Evolutionary conservation across 2,113 vertebrate species (phyloP).

Genomic region (Nothobranchius furzeri): DNA sequence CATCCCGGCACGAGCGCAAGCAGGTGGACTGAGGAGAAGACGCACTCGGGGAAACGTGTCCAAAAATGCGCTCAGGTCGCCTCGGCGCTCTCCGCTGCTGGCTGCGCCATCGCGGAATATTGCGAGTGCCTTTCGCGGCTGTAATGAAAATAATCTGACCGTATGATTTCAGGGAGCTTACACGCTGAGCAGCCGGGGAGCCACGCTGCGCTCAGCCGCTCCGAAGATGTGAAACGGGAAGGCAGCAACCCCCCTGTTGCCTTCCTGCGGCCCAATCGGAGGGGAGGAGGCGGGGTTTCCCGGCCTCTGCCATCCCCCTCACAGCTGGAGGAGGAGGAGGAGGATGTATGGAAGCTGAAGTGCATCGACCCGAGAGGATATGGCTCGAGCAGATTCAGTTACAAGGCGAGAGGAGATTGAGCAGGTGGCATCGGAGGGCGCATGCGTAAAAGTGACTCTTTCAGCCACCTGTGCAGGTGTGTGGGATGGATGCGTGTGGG

Average conservation of each 20-base stretch:
- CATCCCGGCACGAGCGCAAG: conserved; percentile 82
- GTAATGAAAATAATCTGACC: not conserved
- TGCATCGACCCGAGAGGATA: not conserved
- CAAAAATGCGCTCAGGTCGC: conserved; percentile 23
- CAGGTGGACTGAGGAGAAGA: conserved; percentile 39
- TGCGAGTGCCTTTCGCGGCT: not conserved
- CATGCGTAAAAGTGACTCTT: not conserved
- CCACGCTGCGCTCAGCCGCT: conserved; percentile 42
- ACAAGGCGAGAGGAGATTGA: not conserved
- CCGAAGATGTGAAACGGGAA: conserved; percentile 28
- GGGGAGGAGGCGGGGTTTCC: conserved; percentile 51
- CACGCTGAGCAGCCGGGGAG: conserved; percentile 30
- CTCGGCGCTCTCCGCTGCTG: conserved; percentile 12
- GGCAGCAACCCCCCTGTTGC: conserved; percentile 1
- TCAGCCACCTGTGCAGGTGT: not conserved
- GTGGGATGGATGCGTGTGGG: not conserved
- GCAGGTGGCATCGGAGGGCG: not conserved
- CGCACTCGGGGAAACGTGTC: conserved; percentile 28
- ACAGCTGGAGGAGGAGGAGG: conserved; percentile 3
- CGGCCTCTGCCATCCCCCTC: not conserved
- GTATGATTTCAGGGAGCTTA: not conserved
- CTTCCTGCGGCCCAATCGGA: conserved; percentile 56
- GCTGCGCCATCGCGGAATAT: not conserved
- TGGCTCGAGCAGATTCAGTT: not conserved
- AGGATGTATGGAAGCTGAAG: conserved; percentile 2